phyloP scores from a whole-genome alignment of 2,113 vertebrate species.

The Malurus melanocephalus region DNA sequence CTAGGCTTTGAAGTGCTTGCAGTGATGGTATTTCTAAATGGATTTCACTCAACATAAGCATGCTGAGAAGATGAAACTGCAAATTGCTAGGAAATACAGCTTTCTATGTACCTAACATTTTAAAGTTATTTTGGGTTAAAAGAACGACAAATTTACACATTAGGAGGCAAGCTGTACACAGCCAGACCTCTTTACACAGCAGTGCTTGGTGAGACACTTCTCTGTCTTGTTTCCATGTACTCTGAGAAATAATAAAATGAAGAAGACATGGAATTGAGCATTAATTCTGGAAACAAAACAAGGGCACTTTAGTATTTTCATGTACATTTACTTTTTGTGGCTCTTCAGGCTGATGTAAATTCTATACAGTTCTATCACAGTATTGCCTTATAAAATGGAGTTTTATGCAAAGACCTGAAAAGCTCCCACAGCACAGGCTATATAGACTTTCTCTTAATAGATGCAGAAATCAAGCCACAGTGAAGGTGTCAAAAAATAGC shows the following conservation, averaged over 20 bases:
- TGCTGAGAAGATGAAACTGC: background rate
- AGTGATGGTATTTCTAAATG: background rate
- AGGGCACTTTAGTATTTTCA: background rate
- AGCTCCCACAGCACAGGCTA: background rate
- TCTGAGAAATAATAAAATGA: background rate
- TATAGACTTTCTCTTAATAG: slow-evolving; percentile 6
- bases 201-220: background rate
- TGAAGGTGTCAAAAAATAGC: slow-evolving; percentile 51
- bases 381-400: background rate
- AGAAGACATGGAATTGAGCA: background rate
- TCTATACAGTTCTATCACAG: background rate
- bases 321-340: background rate
- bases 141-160: background rate
- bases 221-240: background rate
- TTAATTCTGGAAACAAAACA: background rate
- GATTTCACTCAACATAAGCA: background rate
- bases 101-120: background rate
- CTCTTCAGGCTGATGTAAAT: background rate
- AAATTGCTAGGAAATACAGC: background rate
- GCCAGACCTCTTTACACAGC: background rate
- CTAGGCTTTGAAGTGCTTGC: background rate
- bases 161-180: background rate
- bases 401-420: slow-evolving; percentile 35
- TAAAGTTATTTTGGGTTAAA: background rate
- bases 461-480: slow-evolving; percentile 49